Base-by-base conservation (phyloP, 2,888 invertebrate genomes). In the Diarsia dahlii region DNA sequence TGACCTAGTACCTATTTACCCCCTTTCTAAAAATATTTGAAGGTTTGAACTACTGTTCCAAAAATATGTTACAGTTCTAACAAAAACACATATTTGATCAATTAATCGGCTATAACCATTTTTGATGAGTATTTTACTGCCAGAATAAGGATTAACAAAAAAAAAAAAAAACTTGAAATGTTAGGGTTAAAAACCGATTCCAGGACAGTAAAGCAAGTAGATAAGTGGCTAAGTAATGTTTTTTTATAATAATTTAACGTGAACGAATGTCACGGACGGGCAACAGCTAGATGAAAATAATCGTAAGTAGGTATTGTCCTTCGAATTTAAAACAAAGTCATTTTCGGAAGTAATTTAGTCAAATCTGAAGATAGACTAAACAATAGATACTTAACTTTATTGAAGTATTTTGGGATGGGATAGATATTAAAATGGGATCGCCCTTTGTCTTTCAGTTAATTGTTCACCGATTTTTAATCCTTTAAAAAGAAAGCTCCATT, bases 311-410 rank as follows among this genome's bases (percentile, higher is more conserved):
- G n/a, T n/a, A n/a, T n/a, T 9, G 18, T 28, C 28, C 3, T 28
- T 58, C 3, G 3, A 58, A 58, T 9, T 34, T 28, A 3, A n/a
- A 63, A 45, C 63, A 15, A 45, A 15, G 63, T n/a, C 8, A 45
- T 63, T 45, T n/a, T 63, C 15, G 45, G 63, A 63, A 13, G 45
- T 13, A 0, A n/a, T 62, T 39, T n/a, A 63, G 15, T 63, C 45
- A 63, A 71, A 50, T 9, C 50, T 70, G 20, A 45, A 74, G 60
- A 50, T 34, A 50, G 23, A 50, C 52, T 70, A 46, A 50, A 66
- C 45, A 34, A 69, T 2, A 23, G 18, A 68, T 64, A 74, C 73
- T 76, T 76, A 67, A 67, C 60, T 78, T 70, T 20, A 46, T 54
- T 75, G 34, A 78, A 67, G 71, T 46, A 66, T 73, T 73, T 60